phyloP scores from a whole-genome alignment of 2,888 invertebrate genomes.

The Philopedon plagiatum region DNA sequence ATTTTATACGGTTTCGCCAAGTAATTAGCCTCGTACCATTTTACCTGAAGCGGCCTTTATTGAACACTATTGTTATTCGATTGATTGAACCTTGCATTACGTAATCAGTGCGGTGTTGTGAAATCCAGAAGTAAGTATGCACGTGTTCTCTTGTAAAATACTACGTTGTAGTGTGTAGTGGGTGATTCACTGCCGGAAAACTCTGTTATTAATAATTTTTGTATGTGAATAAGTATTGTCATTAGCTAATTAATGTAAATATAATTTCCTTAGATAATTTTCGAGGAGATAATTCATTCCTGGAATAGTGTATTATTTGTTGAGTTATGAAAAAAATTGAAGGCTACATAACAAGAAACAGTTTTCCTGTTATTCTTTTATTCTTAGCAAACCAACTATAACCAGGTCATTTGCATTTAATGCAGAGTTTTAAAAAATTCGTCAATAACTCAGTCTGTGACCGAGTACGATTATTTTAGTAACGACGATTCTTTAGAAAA shows the following conservation, averaged over 20 bases:
- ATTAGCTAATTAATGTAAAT: background rate
- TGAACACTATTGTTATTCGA: constrained; percentile 11
- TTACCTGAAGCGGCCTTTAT: constrained; percentile 9
- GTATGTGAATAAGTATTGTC: background rate
- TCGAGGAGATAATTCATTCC: too few species aligned
- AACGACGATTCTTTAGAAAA: too few species aligned
- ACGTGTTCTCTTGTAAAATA: constrained; percentile 3
- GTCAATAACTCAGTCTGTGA: too few species aligned
- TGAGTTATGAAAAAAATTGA: too few species aligned
- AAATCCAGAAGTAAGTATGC: constrained; percentile 10
- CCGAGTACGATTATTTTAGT: too few species aligned
- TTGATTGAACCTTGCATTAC: background rate
- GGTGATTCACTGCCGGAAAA: constrained; percentile 9
- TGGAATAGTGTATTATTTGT: too few species aligned
- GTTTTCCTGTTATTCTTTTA: too few species aligned
- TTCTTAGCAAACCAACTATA: too few species aligned
- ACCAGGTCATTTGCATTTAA: too few species aligned
- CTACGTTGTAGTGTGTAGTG: background rate
- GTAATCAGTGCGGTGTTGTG: constrained; percentile 5
- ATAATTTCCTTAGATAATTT: background rate
- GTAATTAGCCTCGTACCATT: constrained; percentile 1
- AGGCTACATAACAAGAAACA: too few species aligned
- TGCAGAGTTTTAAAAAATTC: too few species aligned
- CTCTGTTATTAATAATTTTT: background rate
- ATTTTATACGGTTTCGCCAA: constrained; percentile 10